A percentile compares a stretch with the other conserved stretches of the same genome.
These are phyloP conservation scores for Acrocephalus kingi DNA, from an alignment of 2,113 vertebrate genomes.

Conservation along the genomic window DNA sequence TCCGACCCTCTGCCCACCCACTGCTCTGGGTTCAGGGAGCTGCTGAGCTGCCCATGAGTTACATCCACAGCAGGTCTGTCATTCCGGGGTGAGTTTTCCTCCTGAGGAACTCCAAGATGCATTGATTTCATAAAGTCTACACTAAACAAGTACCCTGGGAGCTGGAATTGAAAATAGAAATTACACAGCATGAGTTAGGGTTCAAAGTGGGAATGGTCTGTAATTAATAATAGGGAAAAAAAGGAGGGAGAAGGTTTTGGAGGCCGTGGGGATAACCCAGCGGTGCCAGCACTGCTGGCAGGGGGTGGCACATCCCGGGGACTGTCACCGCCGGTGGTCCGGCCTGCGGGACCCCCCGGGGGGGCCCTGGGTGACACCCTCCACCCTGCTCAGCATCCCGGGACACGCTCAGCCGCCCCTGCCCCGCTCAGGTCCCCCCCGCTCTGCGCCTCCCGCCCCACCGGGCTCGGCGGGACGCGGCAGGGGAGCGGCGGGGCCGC, in stretches of 20 bases:
- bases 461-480: background rate
- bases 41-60: background rate
- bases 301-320: background rate
- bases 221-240: fast-evolving
- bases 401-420: background rate
- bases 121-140: background rate
- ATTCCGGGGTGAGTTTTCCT: background rate
- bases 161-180: background rate
- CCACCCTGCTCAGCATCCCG: background rate
- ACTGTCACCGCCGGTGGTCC: too few relatives aligned
- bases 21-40: background rate
- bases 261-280: background rate
- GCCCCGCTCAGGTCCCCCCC: too few relatives aligned
- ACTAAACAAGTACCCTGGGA: background rate
- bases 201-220: background rate
- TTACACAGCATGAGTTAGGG: background rate
- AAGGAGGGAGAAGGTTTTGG: background rate
- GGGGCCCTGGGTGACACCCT: background rate
- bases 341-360: too few relatives aligned
- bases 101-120: background rate
- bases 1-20: background rate
- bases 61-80: background rate
- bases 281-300: background rate
- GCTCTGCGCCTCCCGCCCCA: background rate
- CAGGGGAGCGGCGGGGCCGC: background rate